phyloP scores from a whole-genome alignment of 2,113 vertebrate genomes.

The Hypocryptadius cinnamomeus region DNA sequence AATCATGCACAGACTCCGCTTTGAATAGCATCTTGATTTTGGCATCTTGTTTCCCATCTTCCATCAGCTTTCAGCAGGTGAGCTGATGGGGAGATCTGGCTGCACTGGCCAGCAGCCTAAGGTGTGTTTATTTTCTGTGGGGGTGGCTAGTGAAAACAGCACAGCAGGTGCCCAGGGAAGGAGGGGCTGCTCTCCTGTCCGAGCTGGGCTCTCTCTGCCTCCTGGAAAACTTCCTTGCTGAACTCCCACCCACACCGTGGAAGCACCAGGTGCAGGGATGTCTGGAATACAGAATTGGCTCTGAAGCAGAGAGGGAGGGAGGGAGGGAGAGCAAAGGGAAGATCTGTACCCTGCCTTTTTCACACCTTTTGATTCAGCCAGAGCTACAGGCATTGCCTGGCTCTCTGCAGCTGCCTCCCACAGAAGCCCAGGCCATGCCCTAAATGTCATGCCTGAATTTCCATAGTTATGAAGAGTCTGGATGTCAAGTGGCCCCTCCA shows the following conservation, averaged over 20 bases:
- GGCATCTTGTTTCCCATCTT: background rate
- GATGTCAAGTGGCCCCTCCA: constrained; percentile 26
- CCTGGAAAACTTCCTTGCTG: too few species aligned
- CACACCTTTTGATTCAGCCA: background rate
- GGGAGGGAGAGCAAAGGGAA: background rate
- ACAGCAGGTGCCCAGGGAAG: background rate
- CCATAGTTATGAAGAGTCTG: background rate
- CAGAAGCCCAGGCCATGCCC: background rate
- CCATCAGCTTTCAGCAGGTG: background rate
- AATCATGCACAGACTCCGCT: background rate
- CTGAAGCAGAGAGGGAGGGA: background rate
- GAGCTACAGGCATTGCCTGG: background rate
- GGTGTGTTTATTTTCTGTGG: background rate
- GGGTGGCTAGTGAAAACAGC: background rate
- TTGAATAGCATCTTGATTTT: constrained; percentile 22
- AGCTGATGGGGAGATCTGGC: background rate
- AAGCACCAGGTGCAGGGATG: background rate
- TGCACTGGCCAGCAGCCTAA: background rate
- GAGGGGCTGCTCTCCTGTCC: background rate
- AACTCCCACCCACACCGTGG: background rate
- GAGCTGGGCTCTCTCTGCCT: background rate
- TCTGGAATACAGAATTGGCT: background rate
- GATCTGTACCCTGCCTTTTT: background rate
- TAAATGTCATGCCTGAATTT: background rate
- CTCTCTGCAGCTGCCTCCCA: background rate